Base-by-base conservation (phyloP, 2,888 invertebrate species). In the Poecilus cupreus region DNA sequence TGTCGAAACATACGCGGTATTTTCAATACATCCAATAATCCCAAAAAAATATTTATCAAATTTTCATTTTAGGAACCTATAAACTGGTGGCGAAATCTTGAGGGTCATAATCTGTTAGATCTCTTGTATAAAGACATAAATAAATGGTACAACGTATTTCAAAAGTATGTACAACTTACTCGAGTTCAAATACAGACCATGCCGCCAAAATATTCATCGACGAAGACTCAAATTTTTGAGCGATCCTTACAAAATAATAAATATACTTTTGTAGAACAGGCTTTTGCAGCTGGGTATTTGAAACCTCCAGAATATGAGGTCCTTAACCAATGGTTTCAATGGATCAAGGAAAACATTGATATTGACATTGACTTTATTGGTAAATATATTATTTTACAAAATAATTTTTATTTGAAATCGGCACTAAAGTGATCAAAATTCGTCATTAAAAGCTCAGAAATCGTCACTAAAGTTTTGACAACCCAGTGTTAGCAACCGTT, bases 81-180 rank as follows among this genome's bases (percentile, higher is more conserved):
- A 0, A 94, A 96, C 84, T 92, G 94, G 88, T 97, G 97, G 97
- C 92, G 96, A 74, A 92, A 96, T 89, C 91, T 95, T 0, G 90
- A 92, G 80, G 96, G 96, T 49, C 92, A 94, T 87, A 97, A 97
- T 90, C 90, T 96, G 84, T 89, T 97, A 85, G 96, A 96, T 82
- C 88, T 97, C 83, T 94, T 98, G 94, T 98, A 98, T 89, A 93
- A 93, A 85, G 94, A 97, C 86, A 95, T 96, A 3, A 87, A 91
- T 0, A 93, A 95, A 86, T 97, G 97, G 95, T 93, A 95, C 51
- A 94, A 95, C 90, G 92, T 96, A 46, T 97, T 98, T 88, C 97
- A 98, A 90, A 94, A 95, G 0, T 97, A 97, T 87, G 97, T 97
- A 0, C 96, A 97, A 84, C 89, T 98, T 83, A 97, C 97, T 0